Percentiles rank a stretch among this genome's conserved stretches.
phyloP scores from a whole-genome alignment of 2,113 vertebrate species.

The Pachyramphus minor region DNA sequence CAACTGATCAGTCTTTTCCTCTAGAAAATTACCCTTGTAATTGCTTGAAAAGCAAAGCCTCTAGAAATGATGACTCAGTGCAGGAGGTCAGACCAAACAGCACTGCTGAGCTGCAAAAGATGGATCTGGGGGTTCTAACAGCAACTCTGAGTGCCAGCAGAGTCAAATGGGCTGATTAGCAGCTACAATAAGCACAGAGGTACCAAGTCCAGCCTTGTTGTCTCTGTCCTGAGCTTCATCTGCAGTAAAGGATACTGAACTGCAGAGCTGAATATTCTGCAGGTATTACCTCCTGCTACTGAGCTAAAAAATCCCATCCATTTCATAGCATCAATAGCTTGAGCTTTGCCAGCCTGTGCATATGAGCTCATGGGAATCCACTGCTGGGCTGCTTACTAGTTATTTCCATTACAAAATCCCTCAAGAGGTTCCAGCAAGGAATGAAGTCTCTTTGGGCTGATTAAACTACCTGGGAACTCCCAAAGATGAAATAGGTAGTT shows the following conservation, averaged over 20 bases:
- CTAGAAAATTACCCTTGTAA: background rate
- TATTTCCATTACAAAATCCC: slow-evolving; percentile 32
- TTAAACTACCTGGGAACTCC: slow-evolving; percentile 32
- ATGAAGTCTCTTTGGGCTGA: slow-evolving; percentile 4
- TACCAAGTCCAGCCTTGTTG: background rate
- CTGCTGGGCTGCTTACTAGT: background rate
- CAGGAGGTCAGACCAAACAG: background rate
- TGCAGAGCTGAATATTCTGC: background rate
- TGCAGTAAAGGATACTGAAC: background rate
- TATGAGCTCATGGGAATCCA: background rate
- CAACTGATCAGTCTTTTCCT: background rate
- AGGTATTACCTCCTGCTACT: background rate
- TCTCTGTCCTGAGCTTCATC: background rate
- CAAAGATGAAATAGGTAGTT: background rate
- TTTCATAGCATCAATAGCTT: background rate
- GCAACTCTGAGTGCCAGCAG: background rate
- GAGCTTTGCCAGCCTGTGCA: background rate
- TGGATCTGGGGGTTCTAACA: background rate
- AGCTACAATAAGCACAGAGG: background rate
- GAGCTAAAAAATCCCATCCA: background rate
- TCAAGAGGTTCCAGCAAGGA: slow-evolving; percentile 14
- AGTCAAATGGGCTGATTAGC: background rate
- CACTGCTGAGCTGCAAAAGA: background rate
- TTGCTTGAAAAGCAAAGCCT: background rate
- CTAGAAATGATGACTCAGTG: background rate